A percentile compares a stretch with the other conserved stretches of the same genome.
phyloP scores from a whole-genome alignment of 2,113 vertebrate genomes.

The Vanacampus margaritifer region DNA sequence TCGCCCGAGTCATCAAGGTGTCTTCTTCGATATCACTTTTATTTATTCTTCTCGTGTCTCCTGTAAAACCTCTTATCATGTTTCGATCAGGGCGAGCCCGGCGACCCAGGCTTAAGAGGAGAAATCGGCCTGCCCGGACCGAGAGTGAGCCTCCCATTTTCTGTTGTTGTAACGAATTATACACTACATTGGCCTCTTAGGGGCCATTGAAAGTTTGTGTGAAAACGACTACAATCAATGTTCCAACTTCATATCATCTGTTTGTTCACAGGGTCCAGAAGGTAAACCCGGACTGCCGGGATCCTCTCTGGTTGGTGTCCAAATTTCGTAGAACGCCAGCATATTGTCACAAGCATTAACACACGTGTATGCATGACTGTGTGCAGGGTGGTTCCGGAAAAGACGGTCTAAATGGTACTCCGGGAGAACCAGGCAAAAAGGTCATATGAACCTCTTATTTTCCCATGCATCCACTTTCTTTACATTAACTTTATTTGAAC shows the following conservation, averaged over 20 bases:
- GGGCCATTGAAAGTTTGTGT: not conserved
- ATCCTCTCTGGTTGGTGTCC: conserved; percentile 52
- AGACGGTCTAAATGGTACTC: conserved; percentile 52
- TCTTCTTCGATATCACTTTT: not conserved
- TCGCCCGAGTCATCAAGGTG: conserved; percentile 78
- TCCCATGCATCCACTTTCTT: not conserved
- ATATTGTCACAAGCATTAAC: not conserved
- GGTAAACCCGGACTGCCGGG: conserved; percentile 74
- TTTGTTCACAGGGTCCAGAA: conserved; percentile 68
- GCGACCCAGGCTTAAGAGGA: conserved; percentile 63
- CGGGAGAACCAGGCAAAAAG: conserved; percentile 68
- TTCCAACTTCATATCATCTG: not conserved
- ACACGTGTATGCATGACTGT: not conserved
- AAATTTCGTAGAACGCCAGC: not conserved
- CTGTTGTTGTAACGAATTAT: not conserved
- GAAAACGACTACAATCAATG: not conserved
- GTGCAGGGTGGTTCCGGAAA: conserved; percentile 56
- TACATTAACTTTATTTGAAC: not conserved
- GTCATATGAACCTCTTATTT: conserved; percentile 34
- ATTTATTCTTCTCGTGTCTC: not conserved
- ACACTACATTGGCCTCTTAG: not conserved
- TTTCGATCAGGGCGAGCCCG: conserved; percentile 48
- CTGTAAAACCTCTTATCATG: not conserved
- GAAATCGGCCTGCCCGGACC: conserved; percentile 65
- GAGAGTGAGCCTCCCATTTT: conserved; percentile 64